Evolutionary conservation across 1,140 invertebrate species (phyloP).

Genomic region (silkworm (Bombyx mori)): DNA sequence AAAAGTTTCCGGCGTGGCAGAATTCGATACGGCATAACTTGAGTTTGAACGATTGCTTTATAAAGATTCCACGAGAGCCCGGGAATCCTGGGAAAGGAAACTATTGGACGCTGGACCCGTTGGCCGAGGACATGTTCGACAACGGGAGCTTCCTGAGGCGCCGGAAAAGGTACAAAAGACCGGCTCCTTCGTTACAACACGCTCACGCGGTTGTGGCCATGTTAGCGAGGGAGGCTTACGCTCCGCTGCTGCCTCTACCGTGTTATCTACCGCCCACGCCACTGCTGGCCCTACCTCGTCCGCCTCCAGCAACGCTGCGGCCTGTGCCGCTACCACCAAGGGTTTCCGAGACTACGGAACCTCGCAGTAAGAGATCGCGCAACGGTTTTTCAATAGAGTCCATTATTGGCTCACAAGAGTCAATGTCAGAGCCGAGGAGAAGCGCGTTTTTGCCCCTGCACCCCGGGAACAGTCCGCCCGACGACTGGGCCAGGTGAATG

Average conservation of each 20-base stretch:
- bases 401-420: conserved; percentile 54
- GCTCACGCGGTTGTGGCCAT: conserved; percentile 58
- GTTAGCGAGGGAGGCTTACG: conserved; percentile 62
- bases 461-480: conserved; percentile 44
- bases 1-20: conserved; percentile 96
- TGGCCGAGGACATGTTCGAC: conserved; percentile 99
- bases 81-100: conserved; percentile 99
- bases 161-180: conserved; percentile 95
- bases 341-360: conserved; percentile 45
- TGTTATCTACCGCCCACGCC: conserved; percentile 58
- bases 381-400: conserved; percentile 70
- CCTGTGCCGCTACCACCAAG: conserved; percentile 57
- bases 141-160: conserved; percentile 97
- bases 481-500: conserved; percentile 70
- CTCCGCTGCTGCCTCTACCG: conserved; percentile 55
- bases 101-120: conserved; percentile 98
- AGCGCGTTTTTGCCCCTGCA: conserved; percentile 65
- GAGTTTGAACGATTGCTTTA: conserved; percentile 98
- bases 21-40: conserved; percentile 98
- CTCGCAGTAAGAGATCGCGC: conserved; percentile 49
- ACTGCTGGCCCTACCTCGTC: conserved; percentile 50
- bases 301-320: conserved; percentile 53
- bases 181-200: conserved; percentile 68
- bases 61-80: conserved; percentile 97
- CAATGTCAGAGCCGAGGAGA: conserved; percentile 36